Conservation (phyloP, 2,797 vertebrate species). For the Peromyscus attwateri region DNA sequence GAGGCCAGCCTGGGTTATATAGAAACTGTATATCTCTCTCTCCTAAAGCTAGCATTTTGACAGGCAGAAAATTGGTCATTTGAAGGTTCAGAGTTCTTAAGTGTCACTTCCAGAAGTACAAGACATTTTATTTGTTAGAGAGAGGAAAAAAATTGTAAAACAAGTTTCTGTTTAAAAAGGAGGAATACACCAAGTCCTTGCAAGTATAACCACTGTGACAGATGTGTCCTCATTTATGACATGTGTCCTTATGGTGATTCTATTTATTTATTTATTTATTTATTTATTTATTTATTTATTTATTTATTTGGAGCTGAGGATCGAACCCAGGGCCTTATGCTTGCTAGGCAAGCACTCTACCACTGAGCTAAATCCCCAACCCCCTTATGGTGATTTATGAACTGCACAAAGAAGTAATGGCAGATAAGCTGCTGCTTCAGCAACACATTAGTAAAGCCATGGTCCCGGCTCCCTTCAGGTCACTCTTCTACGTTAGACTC, state of each 20-base stretch:
- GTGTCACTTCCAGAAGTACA: slow-evolving; percentile 42
- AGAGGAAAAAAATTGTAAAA: slow-evolving; percentile 19
- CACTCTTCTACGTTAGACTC: background rate
- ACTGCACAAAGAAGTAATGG: slow-evolving; percentile 10
- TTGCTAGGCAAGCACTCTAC: too few species aligned
- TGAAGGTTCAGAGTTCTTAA: slow-evolving; percentile 60
- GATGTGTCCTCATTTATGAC: background rate
- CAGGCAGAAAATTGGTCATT: slow-evolving; percentile 34
- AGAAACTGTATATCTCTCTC: background rate
- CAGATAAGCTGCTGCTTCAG: slow-evolving; percentile 46
- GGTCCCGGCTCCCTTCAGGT: too few species aligned
- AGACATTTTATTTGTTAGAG: slow-evolving; percentile 44
- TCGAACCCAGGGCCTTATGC: too few species aligned
- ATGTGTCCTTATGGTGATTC: background rate
- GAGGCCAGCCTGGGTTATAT: background rate
- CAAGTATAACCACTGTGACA: slow-evolving; percentile 10
- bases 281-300: too few species aligned
- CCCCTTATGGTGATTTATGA: background rate
- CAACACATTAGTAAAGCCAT: background rate
- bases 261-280: too few species aligned
- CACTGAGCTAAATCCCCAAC: too few species aligned
- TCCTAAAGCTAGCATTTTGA: background rate
- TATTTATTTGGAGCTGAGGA: too few species aligned
- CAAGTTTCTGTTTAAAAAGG: slow-evolving; percentile 63
- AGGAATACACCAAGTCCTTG: slow-evolving; percentile 28